Conservation (phyloP, 2,888 invertebrate species). For the Andrena flavipes region DNA sequence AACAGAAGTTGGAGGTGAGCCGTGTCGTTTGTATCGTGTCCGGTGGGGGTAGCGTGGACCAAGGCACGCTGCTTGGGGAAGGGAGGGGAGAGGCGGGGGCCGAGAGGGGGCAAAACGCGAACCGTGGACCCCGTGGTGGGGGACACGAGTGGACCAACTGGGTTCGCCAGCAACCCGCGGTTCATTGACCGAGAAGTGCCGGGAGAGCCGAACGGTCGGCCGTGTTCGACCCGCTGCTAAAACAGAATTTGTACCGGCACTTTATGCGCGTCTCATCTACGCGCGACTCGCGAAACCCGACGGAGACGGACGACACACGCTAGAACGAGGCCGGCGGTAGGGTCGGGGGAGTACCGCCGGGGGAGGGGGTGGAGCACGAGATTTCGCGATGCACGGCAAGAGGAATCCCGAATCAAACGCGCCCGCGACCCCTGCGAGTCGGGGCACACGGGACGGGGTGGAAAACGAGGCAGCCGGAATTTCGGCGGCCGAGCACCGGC, state of each 20-base stretch:
- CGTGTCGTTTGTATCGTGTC: slow-evolving; percentile 60
- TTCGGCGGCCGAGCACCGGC: slow-evolving; percentile 4
- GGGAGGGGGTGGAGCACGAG: not conserved
- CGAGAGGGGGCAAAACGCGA: slow-evolving; percentile 49
- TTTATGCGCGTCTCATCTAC: slow-evolving; percentile 68
- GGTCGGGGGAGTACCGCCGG: not conserved
- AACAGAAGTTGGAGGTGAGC: slow-evolving; percentile 66
- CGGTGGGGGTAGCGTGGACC: slow-evolving; percentile 74
- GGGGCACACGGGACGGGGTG: slow-evolving; percentile 13
- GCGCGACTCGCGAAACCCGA: slow-evolving; percentile 39
- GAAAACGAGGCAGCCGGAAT: slow-evolving; percentile 42
- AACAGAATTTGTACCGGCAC: slow-evolving; percentile 74
- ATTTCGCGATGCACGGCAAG: slow-evolving; percentile 51
- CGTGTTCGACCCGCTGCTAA: slow-evolving; percentile 71
- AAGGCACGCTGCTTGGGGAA: slow-evolving; percentile 39
- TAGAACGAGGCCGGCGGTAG: not conserved
- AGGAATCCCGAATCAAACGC: slow-evolving; percentile 14
- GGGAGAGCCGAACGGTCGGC: slow-evolving; percentile 74
- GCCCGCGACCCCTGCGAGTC: not conserved
- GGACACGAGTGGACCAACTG: slow-evolving; percentile 83
- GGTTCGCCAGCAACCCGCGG: slow-evolving; percentile 84
- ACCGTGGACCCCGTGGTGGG: slow-evolving; percentile 62
- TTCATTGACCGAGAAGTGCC: slow-evolving; percentile 84
- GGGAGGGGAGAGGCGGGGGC: slow-evolving; percentile 40
- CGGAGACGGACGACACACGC: slow-evolving; percentile 29